These are phyloP conservation scores for Polydrusus pterygomalis DNA, from an alignment of 2,888 invertebrate species.

Conservation along the genomic window DNA sequence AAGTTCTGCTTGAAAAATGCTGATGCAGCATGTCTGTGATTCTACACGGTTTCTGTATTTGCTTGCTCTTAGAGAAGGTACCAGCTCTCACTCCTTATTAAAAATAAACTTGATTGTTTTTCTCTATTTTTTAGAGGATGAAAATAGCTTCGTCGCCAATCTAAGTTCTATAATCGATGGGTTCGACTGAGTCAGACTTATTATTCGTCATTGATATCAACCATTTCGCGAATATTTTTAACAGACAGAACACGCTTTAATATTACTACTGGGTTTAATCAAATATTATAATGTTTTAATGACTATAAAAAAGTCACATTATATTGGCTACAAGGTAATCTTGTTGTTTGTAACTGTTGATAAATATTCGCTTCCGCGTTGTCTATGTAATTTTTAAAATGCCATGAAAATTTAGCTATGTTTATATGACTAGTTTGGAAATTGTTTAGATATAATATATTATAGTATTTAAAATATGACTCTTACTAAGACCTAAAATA, in stretches of 20 bases:
- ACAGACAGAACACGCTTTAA: constrained; percentile 7
- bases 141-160: too few relatives aligned
- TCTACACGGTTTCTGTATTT: too few relatives aligned
- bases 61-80: too few relatives aligned
- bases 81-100: too few relatives aligned
- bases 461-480: background rate
- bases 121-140: too few relatives aligned
- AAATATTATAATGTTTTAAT: background rate
- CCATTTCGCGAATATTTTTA: background rate
- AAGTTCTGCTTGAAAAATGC: too few relatives aligned
- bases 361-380: constrained; percentile 12
- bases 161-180: too few relatives aligned
- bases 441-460: background rate
- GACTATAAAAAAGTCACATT: constrained; percentile 3
- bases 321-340: constrained; percentile 14
- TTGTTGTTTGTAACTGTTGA: background rate
- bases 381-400: background rate
- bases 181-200: too few relatives aligned
- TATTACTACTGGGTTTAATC: background rate
- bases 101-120: too few relatives aligned
- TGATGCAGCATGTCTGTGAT: too few relatives aligned
- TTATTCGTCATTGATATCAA: background rate
- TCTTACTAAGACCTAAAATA: too few relatives aligned
- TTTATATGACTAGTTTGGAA: background rate
- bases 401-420: background rate